Evolutionary conservation across 1,140 invertebrate genomes (phyloP).

Genomic region (Diabrotica undecimpunctata): DNA sequence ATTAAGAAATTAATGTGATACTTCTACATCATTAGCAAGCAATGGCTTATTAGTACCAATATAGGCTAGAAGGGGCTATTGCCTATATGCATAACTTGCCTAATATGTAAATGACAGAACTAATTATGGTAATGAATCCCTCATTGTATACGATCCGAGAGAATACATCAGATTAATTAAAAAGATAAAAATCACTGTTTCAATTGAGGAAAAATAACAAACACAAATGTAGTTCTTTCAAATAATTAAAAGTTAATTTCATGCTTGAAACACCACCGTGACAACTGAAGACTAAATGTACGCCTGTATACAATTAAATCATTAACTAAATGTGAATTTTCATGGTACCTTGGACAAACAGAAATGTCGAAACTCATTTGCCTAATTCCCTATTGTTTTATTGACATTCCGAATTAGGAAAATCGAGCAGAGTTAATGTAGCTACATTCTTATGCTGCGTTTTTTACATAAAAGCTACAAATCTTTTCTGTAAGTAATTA

Average conservation of each 20-base stretch:
- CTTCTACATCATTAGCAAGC: too few species aligned
- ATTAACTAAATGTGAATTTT: conserved; percentile 28
- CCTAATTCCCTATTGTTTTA: conserved; percentile 15
- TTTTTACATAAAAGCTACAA: background rate
- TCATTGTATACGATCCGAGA: conserved; percentile 5
- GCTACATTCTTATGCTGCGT: background rate
- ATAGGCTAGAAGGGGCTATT: too few species aligned
- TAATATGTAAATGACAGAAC: background rate
- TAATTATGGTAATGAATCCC: conserved; percentile 10
- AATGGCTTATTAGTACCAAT: too few species aligned
- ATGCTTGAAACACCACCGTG: conserved; percentile 18
- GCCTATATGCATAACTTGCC: too few species aligned
- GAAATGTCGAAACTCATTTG: conserved; percentile 20
- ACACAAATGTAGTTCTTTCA: conserved; percentile 13
- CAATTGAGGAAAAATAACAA: conserved; percentile 4
- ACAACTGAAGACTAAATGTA: conserved; percentile 19
- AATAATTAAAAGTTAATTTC: conserved; percentile 34
- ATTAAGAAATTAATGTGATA: too few species aligned
- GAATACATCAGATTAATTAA: conserved; percentile 6
- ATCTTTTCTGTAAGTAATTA: background rate
- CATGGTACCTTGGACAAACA: conserved; percentile 7
- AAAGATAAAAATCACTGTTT: conserved; percentile 7
- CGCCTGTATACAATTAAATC: conserved; percentile 23
- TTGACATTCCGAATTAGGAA: conserved; percentile 16
- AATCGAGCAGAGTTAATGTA: background rate